Evolutionary conservation across 2,797 vertebrate species (phyloP).

Genomic region (Falco peregrinus): DNA sequence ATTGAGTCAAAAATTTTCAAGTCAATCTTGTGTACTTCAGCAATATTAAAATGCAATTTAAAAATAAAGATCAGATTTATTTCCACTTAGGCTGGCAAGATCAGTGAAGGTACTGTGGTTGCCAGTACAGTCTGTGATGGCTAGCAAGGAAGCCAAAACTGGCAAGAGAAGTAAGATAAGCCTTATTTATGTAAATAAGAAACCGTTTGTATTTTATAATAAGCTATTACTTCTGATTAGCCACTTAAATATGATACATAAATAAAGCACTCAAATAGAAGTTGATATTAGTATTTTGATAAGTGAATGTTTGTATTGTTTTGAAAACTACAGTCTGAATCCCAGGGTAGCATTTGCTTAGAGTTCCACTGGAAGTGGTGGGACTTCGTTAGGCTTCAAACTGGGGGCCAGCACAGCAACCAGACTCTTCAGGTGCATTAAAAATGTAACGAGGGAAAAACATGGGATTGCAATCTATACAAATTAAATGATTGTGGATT

Average conservation of each 20-base stretch:
- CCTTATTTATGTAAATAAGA: constrained; percentile 56
- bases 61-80: constrained; percentile 68
- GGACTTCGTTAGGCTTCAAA: neutral
- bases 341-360: neutral
- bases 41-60: constrained; percentile 61
- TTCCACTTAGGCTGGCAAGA: constrained; percentile 42
- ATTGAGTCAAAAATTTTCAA: constrained; percentile 45
- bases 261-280: constrained; percentile 36
- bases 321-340: constrained; percentile 14
- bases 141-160: constrained; percentile 36
- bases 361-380: neutral
- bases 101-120: neutral
- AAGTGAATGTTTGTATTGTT: constrained; percentile 47
- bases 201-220: constrained; percentile 55
- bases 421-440: constrained; percentile 28
- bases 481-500: neutral
- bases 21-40: constrained; percentile 27
- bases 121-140: constrained; percentile 48
- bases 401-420: neutral
- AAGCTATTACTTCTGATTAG: constrained; percentile 56
- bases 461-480: neutral
- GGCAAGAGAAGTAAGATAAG: constrained; percentile 35
- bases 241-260: constrained; percentile 25
- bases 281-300: constrained; percentile 42
- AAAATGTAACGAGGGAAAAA: neutral